A percentile compares a stretch with the other conserved stretches of the same genome.
Conservation (phyloP, 2,797 vertebrate species). For the Ceyx erithaca region DNA sequence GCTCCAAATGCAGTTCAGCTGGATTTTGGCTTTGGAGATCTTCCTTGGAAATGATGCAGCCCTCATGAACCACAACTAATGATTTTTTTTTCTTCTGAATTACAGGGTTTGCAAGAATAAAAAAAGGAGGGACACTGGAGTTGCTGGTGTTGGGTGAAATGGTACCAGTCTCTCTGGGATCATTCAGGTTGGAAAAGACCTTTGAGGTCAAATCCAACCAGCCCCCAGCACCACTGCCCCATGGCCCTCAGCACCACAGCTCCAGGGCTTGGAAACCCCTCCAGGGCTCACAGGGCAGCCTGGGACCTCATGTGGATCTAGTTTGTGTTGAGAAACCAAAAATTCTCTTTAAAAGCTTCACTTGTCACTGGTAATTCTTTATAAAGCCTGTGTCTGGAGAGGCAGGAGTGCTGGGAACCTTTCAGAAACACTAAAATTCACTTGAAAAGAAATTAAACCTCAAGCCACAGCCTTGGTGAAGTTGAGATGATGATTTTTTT, state of each 20-base stretch:
- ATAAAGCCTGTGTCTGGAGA: neutral
- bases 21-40: accelerated
- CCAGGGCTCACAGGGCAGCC: too few species aligned
- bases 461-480: neutral
- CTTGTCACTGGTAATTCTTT: neutral
- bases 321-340: neutral
- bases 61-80: neutral
- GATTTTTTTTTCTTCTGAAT: neutral
- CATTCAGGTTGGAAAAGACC: too few species aligned
- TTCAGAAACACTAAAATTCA: neutral
- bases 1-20: neutral
- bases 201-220: too few species aligned
- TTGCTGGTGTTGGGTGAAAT: neutral
- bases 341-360: neutral
- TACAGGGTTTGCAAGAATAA: neutral
- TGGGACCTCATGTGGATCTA: too few species aligned
- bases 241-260: too few species aligned
- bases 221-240: too few species aligned
- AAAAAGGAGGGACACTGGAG: neutral
- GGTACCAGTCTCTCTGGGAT: neutral
- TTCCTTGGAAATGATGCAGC: neutral
- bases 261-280: too few species aligned
- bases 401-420: neutral
- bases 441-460: neutral
- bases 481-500: neutral